Conservation (phyloP, 2,888 invertebrate species). For the Erynnis tages region DNA sequence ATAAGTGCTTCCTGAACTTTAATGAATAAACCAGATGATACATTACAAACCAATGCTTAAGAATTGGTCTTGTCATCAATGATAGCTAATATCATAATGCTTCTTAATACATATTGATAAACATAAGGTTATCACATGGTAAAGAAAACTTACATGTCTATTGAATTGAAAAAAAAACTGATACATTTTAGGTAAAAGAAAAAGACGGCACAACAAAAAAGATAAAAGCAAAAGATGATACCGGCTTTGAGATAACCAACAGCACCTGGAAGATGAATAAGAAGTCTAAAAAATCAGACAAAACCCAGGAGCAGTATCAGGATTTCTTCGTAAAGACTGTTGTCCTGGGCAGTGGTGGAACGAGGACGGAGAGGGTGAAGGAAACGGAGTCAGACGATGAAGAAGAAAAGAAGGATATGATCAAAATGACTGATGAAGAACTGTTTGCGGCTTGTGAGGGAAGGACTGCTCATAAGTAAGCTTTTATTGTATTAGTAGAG, state of each 20-base stretch:
- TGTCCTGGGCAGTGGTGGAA: conserved; percentile 56
- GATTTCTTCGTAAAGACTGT: conserved; percentile 65
- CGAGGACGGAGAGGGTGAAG: conserved; percentile 48
- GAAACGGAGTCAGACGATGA: conserved; percentile 52
- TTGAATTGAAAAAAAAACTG: too few relatives aligned
- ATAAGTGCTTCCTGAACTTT: too few relatives aligned
- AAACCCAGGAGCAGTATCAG: conserved; percentile 49
- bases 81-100: too few relatives aligned
- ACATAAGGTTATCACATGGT: too few relatives aligned
- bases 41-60: too few relatives aligned
- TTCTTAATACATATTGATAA: too few relatives aligned
- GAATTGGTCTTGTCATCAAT: too few relatives aligned
- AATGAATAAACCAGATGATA: too few relatives aligned
- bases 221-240: conserved; percentile 58
- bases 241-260: conserved; percentile 62
- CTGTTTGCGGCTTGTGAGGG: conserved; percentile 90
- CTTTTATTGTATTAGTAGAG: conserved; percentile 35
- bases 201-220: conserved; percentile 68
- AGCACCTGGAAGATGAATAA: conserved; percentile 65
- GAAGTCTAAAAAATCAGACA: conserved; percentile 12
- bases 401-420: conserved; percentile 42
- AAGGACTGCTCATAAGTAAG: conserved; percentile 91
- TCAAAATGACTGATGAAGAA: conserved; percentile 87
- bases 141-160: too few relatives aligned
- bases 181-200: conserved; percentile 57